These are phyloP conservation scores for Martes martes DNA, from an alignment of 2,113 vertebrate species.

Conservation along the genomic window DNA sequence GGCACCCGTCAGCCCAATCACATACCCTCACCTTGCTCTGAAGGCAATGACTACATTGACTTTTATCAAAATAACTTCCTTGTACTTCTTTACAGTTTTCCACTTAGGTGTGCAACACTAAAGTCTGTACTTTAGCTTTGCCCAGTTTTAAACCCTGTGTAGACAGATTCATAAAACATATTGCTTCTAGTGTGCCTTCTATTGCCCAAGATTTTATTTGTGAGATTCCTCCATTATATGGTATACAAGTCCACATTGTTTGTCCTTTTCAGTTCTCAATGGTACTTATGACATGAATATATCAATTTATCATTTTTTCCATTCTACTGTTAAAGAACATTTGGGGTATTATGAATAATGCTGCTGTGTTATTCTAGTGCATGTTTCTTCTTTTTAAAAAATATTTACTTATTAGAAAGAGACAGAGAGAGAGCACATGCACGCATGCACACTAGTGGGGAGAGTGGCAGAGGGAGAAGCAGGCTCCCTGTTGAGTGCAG, in stretches of 20 bases:
- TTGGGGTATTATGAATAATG: not conserved
- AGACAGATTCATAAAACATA: not conserved
- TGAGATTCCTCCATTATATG: not conserved
- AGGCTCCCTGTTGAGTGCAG: no score
- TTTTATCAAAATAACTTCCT: not conserved
- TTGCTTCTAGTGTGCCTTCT: not conserved
- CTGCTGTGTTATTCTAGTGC: not conserved
- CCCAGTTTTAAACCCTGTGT: not conserved
- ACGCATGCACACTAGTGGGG: not conserved
- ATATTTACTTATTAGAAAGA: no score
- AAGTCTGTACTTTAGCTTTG: not conserved
- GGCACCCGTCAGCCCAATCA: not conserved
- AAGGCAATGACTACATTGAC: not conserved
- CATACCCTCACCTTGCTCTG: not conserved
- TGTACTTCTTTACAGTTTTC: not conserved
- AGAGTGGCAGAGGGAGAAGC: not conserved
- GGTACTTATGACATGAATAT: not conserved
- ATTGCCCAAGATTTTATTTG: not conserved
- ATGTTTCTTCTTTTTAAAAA: not conserved
- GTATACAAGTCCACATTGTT: no score
- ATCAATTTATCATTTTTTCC: not conserved
- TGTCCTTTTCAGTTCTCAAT: not conserved
- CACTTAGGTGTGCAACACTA: not conserved
- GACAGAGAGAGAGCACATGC: no score
- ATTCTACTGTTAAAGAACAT: not conserved